Conservation (phyloP, 2,797 vertebrate species). For the Enteromius thamalakanensis region DNA sequence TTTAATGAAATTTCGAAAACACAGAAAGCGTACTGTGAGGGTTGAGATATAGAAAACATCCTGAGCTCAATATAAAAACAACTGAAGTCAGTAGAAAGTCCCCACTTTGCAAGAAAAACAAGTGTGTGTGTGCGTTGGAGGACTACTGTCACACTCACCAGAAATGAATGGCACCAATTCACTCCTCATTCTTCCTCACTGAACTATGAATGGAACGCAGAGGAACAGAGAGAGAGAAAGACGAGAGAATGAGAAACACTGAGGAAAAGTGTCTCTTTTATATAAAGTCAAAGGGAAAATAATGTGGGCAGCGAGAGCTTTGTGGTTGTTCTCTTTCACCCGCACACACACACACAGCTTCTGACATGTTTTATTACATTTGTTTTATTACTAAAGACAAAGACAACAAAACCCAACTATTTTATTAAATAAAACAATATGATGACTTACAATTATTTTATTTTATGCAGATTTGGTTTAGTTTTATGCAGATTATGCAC, state of each 20-base stretch:
- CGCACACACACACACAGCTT: background rate
- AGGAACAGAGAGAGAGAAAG: slow-evolving; percentile 19
- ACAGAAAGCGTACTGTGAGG: background rate
- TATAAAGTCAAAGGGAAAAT: slow-evolving; percentile 34
- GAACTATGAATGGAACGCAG: slow-evolving; percentile 29
- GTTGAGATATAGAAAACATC: slow-evolving; percentile 2
- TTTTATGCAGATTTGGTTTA: background rate
- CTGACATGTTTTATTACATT: background rate
- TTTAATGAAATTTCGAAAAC: background rate
- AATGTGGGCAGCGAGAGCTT: slow-evolving; percentile 31
- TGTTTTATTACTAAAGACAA: background rate
- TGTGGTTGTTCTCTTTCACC: slow-evolving; percentile 15
- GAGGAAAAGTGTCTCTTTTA: slow-evolving; percentile 38
- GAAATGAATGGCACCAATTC: slow-evolving; percentile 62
- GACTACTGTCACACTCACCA: slow-evolving; percentile 25
- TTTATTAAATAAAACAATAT: background rate
- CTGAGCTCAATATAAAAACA: background rate
- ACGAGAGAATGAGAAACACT: slow-evolving; percentile 1
- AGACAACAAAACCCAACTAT: background rate
- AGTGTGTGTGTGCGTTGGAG: slow-evolving; percentile 4
- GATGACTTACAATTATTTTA: background rate
- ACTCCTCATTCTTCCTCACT: slow-evolving; percentile 39
- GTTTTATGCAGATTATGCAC: background rate
- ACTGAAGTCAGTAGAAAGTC: background rate
- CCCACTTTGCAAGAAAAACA: background rate